Percentiles rank a stretch among this genome's conserved stretches.
These are phyloP conservation scores for Hyposmocoma kahamanoa DNA, from an alignment of 1,140 invertebrate species.

Conservation along the genomic window DNA sequence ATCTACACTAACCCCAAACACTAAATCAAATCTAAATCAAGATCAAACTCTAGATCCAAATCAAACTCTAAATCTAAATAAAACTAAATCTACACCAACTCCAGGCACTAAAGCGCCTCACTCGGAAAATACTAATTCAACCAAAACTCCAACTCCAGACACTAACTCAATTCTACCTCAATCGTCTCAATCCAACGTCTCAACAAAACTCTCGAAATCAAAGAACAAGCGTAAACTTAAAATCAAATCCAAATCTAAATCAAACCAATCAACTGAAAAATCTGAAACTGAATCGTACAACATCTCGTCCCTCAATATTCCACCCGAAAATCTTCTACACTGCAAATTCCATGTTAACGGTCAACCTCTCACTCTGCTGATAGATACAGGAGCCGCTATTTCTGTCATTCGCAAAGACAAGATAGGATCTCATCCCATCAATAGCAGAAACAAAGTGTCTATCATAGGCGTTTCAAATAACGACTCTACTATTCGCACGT, in stretches of 20 bases:
- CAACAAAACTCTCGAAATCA: not conserved
- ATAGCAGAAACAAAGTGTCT: conserved; percentile 7
- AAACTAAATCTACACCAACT: not conserved
- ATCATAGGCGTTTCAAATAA: conserved; percentile 11
- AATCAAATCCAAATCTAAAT: conserved; percentile 1
- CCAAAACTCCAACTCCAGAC: not conserved
- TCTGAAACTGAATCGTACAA: not conserved
- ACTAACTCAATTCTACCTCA: not conserved
- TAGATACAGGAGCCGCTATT: conserved; percentile 15
- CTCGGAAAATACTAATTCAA: not conserved
- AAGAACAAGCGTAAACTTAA: not conserved
- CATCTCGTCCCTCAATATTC: conserved; percentile 4
- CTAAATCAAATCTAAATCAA: not conserved
- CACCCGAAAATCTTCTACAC: conserved; percentile 11
- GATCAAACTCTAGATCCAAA: conserved; percentile 8
- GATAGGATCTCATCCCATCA: conserved; percentile 3
- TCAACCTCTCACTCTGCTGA: conserved; percentile 4
- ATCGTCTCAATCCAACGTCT: not conserved
- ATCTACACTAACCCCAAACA: conserved; percentile 5
- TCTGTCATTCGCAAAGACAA: conserved; percentile 12
- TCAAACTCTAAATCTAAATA: conserved; percentile 5
- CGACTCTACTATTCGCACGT: conserved; percentile 5
- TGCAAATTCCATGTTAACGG: conserved; percentile 9
- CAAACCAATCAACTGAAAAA: not conserved
- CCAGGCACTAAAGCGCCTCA: not conserved